Evolutionary conservation across 2,113 vertebrate species (phyloP).

Genomic region (Lepisosteus osseus): DNA sequence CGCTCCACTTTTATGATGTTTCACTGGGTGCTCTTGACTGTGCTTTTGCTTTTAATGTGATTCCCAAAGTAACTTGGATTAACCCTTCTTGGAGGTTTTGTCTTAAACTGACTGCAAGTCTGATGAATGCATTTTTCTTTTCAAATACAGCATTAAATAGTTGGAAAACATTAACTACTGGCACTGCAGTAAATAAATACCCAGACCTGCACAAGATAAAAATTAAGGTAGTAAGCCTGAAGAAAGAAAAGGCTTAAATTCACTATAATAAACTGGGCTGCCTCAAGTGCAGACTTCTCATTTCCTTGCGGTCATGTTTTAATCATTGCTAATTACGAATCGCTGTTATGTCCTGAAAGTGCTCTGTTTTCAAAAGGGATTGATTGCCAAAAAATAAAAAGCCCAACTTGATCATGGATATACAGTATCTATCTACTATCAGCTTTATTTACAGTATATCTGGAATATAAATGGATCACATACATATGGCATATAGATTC

Average conservation of each 20-base stretch:
- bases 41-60: neutral
- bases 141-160: neutral
- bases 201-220: neutral
- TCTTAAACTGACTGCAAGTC: neutral
- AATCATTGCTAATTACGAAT: neutral
- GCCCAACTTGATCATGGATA: no score
- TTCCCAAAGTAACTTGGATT: constrained; percentile 5
- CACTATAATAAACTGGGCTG: no score
- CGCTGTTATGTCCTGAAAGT: neutral
- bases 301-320: neutral
- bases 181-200: neutral
- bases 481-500: no score
- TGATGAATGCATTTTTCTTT: neutral
- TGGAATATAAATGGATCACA: no score
- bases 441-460: no score
- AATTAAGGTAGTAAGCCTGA: neutral
- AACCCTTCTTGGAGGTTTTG: neutral
- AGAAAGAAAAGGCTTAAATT: no score
- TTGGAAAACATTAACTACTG: neutral
- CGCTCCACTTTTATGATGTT: constrained; percentile 6
- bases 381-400: neutral
- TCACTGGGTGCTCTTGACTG: neutral
- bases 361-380: neutral
- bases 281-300: no score
- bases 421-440: no score